Percentiles rank a stretch among this genome's conserved stretches.
Evolutionary conservation across 30 jellyfish, hydroid and myxozoan species (phyloP).

Genomic region (Mastigias papua): DNA sequence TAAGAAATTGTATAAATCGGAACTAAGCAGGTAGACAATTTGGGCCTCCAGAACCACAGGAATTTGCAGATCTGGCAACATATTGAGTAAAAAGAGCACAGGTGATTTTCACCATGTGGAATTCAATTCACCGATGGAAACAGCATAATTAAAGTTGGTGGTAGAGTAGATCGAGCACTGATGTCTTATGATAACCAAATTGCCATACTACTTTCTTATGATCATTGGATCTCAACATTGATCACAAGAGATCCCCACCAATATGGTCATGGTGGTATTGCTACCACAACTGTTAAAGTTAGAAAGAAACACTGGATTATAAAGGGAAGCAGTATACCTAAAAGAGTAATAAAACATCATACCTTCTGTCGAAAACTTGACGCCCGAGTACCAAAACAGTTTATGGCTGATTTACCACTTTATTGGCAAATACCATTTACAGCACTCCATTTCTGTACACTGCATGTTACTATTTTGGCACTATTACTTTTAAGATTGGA

Average conservation of each 20-base stretch:
- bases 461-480: conserved; percentile 71
- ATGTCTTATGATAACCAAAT: conserved; percentile 61
- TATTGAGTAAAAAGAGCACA: neutral
- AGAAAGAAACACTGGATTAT: conserved; percentile 59
- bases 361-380: conserved; percentile 45
- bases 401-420: conserved; percentile 57
- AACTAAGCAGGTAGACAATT: too few species aligned
- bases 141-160: conserved; percentile 76
- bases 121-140: neutral
- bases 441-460: conserved; percentile 76
- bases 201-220: conserved; percentile 54
- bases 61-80: too few species aligned
- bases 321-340: conserved; percentile 38
- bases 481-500: conserved; percentile 51
- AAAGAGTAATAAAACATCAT: conserved; percentile 38
- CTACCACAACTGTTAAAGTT: conserved; percentile 49
- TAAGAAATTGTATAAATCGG: too few species aligned
- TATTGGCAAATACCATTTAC: conserved; percentile 47
- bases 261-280: conserved; percentile 61
- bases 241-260: conserved; percentile 51
- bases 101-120: conserved; percentile 26
- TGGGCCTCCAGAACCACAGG: too few species aligned
- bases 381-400: conserved; percentile 57
- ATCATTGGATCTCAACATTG: conserved; percentile 47
- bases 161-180: conserved; percentile 37